Evolutionary conservation across 2,113 vertebrate species (phyloP).

Genomic region (Callipepla californica): DNA sequence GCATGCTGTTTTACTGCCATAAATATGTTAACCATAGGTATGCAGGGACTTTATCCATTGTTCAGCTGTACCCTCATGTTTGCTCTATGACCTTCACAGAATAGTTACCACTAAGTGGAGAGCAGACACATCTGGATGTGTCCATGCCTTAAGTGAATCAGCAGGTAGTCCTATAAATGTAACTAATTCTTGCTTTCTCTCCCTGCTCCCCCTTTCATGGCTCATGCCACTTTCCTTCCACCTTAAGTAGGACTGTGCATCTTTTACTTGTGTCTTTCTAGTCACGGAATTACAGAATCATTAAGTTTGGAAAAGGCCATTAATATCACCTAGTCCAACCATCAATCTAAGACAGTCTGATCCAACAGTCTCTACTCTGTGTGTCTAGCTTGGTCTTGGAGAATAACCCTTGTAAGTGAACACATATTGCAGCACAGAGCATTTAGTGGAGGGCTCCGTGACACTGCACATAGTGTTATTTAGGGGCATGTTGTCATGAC

Average conservation of each 20-base stretch:
- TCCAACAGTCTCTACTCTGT: background rate
- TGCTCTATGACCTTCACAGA: background rate
- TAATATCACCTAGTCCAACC: too few relatives aligned
- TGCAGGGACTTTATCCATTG: background rate
- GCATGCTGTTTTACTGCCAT: background rate
- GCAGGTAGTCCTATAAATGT: background rate
- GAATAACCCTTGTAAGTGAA: background rate
- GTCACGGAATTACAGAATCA: too few relatives aligned
- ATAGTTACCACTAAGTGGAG: background rate
- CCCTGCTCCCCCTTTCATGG: background rate
- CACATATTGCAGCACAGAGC: rapidly evolving
- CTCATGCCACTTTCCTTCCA: background rate
- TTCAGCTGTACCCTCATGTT: background rate
- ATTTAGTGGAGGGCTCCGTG: background rate
- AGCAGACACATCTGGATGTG: background rate
- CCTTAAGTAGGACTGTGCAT: background rate
- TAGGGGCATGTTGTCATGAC: background rate
- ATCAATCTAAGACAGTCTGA: too few relatives aligned
- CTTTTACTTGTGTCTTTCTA: background rate
- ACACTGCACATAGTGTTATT: background rate
- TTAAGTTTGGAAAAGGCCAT: too few relatives aligned
- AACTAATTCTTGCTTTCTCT: background rate
- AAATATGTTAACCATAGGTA: background rate
- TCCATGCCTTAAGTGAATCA: background rate
- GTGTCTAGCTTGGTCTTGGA: background rate